Base-by-base conservation (phyloP, 2,113 vertebrate species). In the Gopherus evgoodei region DNA sequence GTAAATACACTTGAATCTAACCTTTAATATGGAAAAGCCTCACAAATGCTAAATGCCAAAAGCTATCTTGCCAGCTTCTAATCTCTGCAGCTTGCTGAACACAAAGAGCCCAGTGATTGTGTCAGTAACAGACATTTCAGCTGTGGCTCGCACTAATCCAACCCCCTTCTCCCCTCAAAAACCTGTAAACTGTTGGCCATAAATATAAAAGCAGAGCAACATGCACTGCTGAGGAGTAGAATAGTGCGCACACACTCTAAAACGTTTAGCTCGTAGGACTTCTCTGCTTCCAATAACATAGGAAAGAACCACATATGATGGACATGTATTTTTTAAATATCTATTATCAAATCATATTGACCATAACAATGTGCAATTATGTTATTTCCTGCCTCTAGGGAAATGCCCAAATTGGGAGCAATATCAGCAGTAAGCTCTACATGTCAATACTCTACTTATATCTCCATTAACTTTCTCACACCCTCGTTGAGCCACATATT, bases 161-260 rank as follows among this genome's bases (percentile, higher is more conserved):
- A 59, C 62, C 62, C 62, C 35, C 62, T n/a, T 69, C 8, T 69
- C 62, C 35, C 13, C 35, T 35, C 35, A 17, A 91, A 92, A 86
- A 90, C 75, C 83, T 97, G 98, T 86, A 93, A 97, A 95, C 82
- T 65, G 89, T 83, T 87, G 85, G 89, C 86, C 69, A 90, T 94
- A 97, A 98, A 96, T 95, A 96, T 79, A 96, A 98, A 96, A 93
- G 86, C 54, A 86, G 86, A 97, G 79, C 78, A 47, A 82, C 79
- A 4, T 14, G 93, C 82, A 86, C 94, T 7, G 22, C 83, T 49
- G 21, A 87, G 86, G 80, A 91, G 76, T 76, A 87, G 87, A 90
- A 90, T 11, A 69, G n/a, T 24, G 24, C 38, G 0, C 14, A 14
- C 82, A 54, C 53, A 54, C 2, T 65, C 65, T n/a, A 21, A n/a